A percentile compares a stretch with the other conserved stretches of the same genome.
phyloP scores from a whole-genome alignment of 2,797 vertebrate genomes.

The Liparis tanakae region DNA sequence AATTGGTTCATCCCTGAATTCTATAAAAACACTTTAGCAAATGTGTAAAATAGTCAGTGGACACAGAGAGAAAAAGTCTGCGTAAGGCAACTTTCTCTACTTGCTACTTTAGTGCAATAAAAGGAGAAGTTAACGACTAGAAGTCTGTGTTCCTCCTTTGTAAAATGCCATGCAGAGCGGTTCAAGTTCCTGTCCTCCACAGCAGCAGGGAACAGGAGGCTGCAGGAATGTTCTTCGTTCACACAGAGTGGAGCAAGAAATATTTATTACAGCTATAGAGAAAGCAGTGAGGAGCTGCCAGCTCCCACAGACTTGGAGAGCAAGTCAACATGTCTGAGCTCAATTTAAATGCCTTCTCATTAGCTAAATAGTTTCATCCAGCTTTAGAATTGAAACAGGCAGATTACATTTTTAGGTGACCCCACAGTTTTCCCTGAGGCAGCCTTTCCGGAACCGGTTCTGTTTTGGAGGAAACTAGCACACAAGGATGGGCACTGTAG shows the following conservation, averaged over 20 bases:
- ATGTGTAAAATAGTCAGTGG: conserved; percentile 42
- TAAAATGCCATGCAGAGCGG: conserved; percentile 58
- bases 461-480: background rate
- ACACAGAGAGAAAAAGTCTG: conserved; percentile 45
- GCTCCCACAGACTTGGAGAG: conserved; percentile 26
- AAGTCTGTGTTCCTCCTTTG: conserved; percentile 65
- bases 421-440: background rate
- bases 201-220: conserved; percentile 58
- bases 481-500: background rate
- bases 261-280: conserved; percentile 11
- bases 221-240: conserved; percentile 62
- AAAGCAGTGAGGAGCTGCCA: conserved; percentile 27
- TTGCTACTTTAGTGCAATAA: conserved; percentile 56
- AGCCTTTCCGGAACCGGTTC: background rate
- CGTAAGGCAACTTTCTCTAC: conserved; percentile 53
- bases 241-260: conserved; percentile 34
- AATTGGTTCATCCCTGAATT: conserved; percentile 18
- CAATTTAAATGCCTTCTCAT: conserved; percentile 5
- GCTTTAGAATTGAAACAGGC: background rate
- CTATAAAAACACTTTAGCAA: conserved; percentile 40
- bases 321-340: conserved; percentile 21
- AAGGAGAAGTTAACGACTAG: conserved; percentile 60
- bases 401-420: background rate
- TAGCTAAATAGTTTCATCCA: background rate
- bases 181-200: conserved; percentile 51